phyloP scores from a whole-genome alignment of 2,888 invertebrate genomes.

The Colostygia pectinataria region DNA sequence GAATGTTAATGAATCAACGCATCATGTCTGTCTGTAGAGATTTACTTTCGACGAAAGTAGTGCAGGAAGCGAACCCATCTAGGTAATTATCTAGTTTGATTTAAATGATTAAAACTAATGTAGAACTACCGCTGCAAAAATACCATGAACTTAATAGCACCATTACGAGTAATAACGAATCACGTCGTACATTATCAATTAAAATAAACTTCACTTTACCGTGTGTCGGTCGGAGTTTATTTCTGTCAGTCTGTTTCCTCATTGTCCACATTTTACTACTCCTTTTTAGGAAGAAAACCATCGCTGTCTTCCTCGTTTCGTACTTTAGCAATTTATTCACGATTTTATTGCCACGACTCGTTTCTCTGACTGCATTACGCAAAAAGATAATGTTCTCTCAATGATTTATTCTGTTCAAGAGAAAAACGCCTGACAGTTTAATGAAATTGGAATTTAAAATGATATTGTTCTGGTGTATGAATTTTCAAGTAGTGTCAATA shows the following conservation, averaged over 20 bases:
- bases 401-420: conserved; percentile 42
- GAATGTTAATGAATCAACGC: too few species aligned
- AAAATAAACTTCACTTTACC: conserved; percentile 30
- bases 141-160: conserved; percentile 18
- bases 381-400: conserved; percentile 37
- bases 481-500: conserved; percentile 26
- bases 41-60: background rate
- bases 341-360: conserved; percentile 23
- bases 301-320: conserved; percentile 46
- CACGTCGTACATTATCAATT: conserved; percentile 31
- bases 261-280: conserved; percentile 41
- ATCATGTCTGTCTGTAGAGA: background rate
- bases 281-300: conserved; percentile 51
- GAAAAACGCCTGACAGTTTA: conserved; percentile 35
- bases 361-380: conserved; percentile 31
- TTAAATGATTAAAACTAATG: conserved; percentile 1
- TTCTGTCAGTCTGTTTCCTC: conserved; percentile 47
- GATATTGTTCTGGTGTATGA: conserved; percentile 34
- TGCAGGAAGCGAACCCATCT: background rate
- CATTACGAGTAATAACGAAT: conserved; percentile 32
- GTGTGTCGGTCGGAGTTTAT: conserved; percentile 36
- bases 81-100: conserved; percentile 2
- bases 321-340: conserved; percentile 41
- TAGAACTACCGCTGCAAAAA: background rate
- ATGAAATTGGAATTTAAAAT: conserved; percentile 33